Conservation (phyloP, 1,140 invertebrate genomes). For the Macrocentrus cingulum region DNA sequence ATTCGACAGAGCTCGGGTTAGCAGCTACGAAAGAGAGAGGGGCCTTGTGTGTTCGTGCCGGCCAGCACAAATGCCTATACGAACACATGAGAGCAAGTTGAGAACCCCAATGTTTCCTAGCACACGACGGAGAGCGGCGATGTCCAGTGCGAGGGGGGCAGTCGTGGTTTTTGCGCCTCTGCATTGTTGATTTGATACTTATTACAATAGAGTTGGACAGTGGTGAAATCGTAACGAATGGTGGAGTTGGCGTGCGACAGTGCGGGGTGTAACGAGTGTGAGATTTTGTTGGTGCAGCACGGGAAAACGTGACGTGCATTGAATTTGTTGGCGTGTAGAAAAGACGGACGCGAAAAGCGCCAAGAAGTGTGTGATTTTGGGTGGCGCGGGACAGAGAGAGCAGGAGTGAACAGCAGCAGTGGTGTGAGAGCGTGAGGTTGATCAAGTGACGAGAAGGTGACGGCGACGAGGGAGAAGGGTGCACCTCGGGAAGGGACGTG, state of each 20-base stretch:
- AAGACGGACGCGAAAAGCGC: neutral
- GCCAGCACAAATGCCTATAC: too few relatives aligned
- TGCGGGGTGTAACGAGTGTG: too few relatives aligned
- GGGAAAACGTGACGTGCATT: too few relatives aligned
- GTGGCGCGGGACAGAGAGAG: constrained; percentile 21
- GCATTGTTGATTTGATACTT: constrained; percentile 11
- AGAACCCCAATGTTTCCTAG: neutral
- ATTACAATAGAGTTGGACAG: too few relatives aligned
- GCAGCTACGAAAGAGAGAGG: neutral
- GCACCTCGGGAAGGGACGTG: too few relatives aligned
- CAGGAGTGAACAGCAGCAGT: too few relatives aligned
- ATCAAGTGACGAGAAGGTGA: constrained; percentile 1
- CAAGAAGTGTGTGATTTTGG: neutral
- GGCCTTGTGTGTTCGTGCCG: too few relatives aligned
- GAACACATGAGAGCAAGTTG: neutral
- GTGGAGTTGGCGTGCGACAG: neutral
- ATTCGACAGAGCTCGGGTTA: too few relatives aligned
- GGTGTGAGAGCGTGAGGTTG: neutral
- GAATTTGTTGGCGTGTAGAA: too few relatives aligned
- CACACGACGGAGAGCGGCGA: constrained; percentile 36
- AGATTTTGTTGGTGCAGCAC: too few relatives aligned
- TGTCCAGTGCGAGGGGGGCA: constrained; percentile 37
- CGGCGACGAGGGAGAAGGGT: neutral
- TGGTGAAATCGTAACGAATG: constrained; percentile 5
- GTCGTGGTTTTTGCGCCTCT: constrained; percentile 31